Percentiles rank a stretch among this genome's conserved stretches.
Conservation (phyloP, 1,140 invertebrate genomes). For the Sipha flava region DNA sequence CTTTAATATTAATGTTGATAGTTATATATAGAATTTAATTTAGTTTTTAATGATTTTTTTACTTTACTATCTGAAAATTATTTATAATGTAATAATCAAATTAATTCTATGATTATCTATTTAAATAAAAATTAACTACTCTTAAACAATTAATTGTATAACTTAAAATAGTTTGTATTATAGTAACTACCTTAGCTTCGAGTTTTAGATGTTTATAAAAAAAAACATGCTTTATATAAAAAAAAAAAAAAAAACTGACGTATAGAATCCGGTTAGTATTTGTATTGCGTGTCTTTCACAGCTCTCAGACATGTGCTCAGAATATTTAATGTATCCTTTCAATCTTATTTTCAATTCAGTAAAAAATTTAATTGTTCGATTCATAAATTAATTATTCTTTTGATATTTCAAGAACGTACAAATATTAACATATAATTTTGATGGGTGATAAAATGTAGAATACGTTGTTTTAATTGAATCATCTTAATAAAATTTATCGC, state of each 20-base stretch:
- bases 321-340: conserved; percentile 1
- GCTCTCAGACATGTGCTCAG: not conserved
- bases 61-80: no score
- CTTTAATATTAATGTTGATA: no score
- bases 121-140: not conserved
- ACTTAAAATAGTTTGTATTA: not conserved
- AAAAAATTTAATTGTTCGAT: not conserved
- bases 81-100: no score
- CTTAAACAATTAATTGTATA: not conserved
- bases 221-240: not conserved
- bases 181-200: not conserved
- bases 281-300: conserved; percentile 27
- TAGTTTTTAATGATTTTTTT: no score
- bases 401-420: no score
- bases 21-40: no score
- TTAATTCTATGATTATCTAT: not conserved
- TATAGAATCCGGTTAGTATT: conserved; percentile 24
- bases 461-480: no score
- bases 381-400: not conserved
- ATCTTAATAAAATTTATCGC: no score
- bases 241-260: not conserved
- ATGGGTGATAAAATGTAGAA: no score
- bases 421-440: no score
- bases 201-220: not conserved
- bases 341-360: not conserved